Evolutionary conservation across 2,797 vertebrate genomes (phyloP), one percentile per base, ranked within the genome.

Genomic region (Myiothlypis chrysogaster): DNA sequence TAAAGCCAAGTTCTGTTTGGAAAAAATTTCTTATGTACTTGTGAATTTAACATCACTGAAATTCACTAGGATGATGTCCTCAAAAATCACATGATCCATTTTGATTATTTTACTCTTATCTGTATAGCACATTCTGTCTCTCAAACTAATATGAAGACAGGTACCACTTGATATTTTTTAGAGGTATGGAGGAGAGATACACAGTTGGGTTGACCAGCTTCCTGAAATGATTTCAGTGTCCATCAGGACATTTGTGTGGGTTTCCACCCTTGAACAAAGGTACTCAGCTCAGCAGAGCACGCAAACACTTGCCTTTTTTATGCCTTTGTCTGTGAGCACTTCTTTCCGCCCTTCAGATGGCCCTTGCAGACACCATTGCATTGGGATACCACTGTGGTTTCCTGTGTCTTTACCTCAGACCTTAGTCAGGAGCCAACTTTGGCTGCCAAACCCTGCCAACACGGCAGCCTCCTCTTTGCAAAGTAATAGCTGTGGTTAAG

Each of bases 401-500:
- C 89, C 95, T 95, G 77, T 87, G 46, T 92, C 91, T 89, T 97
- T 39, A n/a, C 82, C 94, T 93, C 78, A 96, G 75, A 81, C 78
- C 85, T 93, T 95, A 89, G 86, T 96, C 89, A 77, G 94, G n/a
- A 69, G 93, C 92, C 97, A 97, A 32, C 95, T 97, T 97, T 85
- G 95, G 77, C 94, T 95, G 78, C 77, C 82, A 89, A 91, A 65
- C 78, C 60, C 87, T 96, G 83, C 77, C 64, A 61, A 70, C 81
- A 91, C 81, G 61, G 77, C 82, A 96, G 88, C 68, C 59, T 93
- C 39, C 88, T 90, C 83, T 94, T 94, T 30, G 24, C 77, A 60
- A 41, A 87, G 92, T 94, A 96, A 97, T 96, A 97, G 71, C 90
- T 93, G 73, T 96, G 95, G 96, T 97, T 96, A 97, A 96, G 94